Conservation (phyloP, 2,113 vertebrate species). For the Poeciliopsis occidentalis region DNA sequence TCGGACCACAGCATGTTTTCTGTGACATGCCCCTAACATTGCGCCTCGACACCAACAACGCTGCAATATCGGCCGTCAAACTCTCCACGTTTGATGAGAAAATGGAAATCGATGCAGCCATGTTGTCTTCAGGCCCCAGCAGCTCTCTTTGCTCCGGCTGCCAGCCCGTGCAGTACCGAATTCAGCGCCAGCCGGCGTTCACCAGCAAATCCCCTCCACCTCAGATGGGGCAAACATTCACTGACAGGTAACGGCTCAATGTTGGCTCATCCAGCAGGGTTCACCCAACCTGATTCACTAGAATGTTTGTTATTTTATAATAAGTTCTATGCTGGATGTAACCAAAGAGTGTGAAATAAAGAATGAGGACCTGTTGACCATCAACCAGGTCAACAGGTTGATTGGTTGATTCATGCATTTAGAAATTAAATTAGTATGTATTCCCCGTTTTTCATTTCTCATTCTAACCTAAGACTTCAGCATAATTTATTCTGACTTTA, state of each 20-base stretch:
- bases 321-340: not conserved
- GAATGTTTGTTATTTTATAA: too few species aligned
- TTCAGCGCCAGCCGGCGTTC: conserved; percentile 86
- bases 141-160: conserved; percentile 86
- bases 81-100: conserved; percentile 93
- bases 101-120: conserved; percentile 92
- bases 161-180: conserved; percentile 81
- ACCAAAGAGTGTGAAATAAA: not conserved
- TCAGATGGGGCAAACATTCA: conserved; percentile 81
- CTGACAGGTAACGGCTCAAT: conserved; percentile 82
- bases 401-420: too few species aligned
- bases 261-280: not conserved
- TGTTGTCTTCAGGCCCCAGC: conserved; percentile 85
- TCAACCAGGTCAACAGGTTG: not conserved
- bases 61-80: conserved; percentile 80
- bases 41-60: conserved; percentile 78
- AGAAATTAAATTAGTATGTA: not conserved
- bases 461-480: not conserved
- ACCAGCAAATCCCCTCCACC: conserved; percentile 56
- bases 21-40: conserved; percentile 92
- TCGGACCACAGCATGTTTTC: conserved; percentile 88
- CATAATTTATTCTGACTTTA: not conserved
- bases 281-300: not conserved
- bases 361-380: not conserved
- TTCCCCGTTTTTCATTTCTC: not conserved